Base-by-base conservation (phyloP, 2,888 invertebrate species). In the Cartodere bifasciata region DNA sequence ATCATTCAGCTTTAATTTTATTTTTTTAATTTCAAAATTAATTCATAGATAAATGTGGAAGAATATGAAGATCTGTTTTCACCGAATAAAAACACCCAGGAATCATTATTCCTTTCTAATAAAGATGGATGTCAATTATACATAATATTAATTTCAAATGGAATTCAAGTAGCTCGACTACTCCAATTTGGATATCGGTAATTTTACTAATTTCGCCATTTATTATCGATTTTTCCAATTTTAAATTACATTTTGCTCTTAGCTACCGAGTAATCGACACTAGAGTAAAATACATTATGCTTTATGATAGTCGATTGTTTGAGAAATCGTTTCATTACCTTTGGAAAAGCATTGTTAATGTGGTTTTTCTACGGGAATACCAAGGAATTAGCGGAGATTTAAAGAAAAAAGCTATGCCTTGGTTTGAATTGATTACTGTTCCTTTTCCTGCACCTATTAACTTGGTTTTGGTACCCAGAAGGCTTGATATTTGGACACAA, bases 321-420 rank as follows among this genome's bases (percentile, higher is more conserved):
- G 63, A 65, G 29, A 64, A 67, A 38, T 68, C 75, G 4, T 59
- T 79, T 37, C 68, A 75, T 45, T 78, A 77, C 45, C 53, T 86
- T 9, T 86, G 86, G 86, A 78, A 75, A 37, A 67, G 78, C 37
- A 72, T 85, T 27, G 69, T 84, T 11, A 78, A 80, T 44, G 74
- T 80, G 0, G 55, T 85, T 4, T 86, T 86, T 41, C 59, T 86
- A 9, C 67, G 69, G 27, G 65, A 68, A 42, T 72, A 72, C 45
- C 58, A 37, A 26, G 36, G 52, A 4, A 32, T 39, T 1, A 26
- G 29, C 2, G 33, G 31, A 3, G 41, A 37, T 22, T 34, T 45
- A 28, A 41, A 38, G 7, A 37, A 36, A 9, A 60, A 54, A 35
- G 56, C 53, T 39, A 62, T 59, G 14, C 62, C 69, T 11, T 79